A percentile compares a stretch with the other conserved stretches of the same genome.
Evolutionary conservation across 2,888 invertebrate genomes (phyloP).

Genomic region (Pilophorus perplexus): DNA sequence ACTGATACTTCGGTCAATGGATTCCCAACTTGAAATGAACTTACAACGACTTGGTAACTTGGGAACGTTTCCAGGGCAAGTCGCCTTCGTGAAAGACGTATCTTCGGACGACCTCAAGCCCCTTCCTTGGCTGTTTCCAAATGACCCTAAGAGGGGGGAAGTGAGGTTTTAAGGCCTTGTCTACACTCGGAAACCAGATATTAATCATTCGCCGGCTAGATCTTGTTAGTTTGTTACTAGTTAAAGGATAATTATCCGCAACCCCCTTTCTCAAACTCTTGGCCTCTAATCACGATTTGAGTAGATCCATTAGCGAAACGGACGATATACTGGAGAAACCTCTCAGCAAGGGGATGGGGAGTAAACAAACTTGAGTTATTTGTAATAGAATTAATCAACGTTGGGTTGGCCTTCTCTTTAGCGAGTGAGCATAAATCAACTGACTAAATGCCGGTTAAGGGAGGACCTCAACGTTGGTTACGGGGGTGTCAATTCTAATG

Average conservation of each 20-base stretch:
- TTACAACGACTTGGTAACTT: too few species aligned
- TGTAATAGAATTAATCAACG: conserved; percentile 47
- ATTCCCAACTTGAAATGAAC: too few species aligned
- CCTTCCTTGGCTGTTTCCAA: too few species aligned
- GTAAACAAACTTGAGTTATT: conserved; percentile 45
- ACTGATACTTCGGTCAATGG: too few species aligned
- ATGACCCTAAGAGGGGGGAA: not conserved
- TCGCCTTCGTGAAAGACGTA: too few species aligned
- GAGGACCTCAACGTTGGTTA: not conserved
- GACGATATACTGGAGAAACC: conserved; percentile 39
- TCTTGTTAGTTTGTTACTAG: conserved; percentile 44
- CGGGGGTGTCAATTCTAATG: conserved; percentile 9
- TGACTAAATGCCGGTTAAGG: conserved; percentile 29
- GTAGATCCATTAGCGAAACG: conserved; percentile 44
- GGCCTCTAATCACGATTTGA: conserved; percentile 46
- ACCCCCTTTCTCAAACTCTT: conserved; percentile 38
- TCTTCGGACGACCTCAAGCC: too few species aligned
- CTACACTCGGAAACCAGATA: conserved; percentile 30
- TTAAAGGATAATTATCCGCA: conserved; percentile 46
- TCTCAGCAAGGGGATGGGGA: not conserved
- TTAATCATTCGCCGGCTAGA: conserved; percentile 39
- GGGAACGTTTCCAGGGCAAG: too few species aligned
- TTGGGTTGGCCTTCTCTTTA: conserved; percentile 14
- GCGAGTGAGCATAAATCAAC: conserved; percentile 37
- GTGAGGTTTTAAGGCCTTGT: conserved; percentile 22